A percentile compares a stretch with the other conserved stretches of the same genome.
Evolutionary conservation across 2,797 vertebrate genomes (phyloP).

Genomic region (Danio aesculapii): DNA sequence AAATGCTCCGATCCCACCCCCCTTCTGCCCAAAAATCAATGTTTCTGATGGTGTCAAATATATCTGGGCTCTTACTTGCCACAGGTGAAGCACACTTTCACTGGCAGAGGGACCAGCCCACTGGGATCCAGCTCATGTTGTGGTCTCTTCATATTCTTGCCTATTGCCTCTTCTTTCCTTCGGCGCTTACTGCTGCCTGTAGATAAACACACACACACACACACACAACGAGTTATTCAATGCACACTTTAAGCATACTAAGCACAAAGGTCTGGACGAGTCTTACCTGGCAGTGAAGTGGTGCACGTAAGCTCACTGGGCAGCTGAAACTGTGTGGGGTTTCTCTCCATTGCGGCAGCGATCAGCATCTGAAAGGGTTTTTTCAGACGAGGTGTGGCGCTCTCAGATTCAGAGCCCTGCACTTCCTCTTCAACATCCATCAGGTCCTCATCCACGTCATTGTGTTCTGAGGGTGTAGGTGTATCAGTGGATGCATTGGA

Average conservation of each 20-base stretch:
- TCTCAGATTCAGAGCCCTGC: conserved; percentile 86
- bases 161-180: conserved; percentile 93
- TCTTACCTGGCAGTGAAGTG: conserved; percentile 94
- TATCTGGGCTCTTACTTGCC: conserved; percentile 81
- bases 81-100: conserved; percentile 97
- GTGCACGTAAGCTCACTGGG: conserved; percentile 97
- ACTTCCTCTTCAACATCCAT: conserved; percentile 93
- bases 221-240: not conserved
- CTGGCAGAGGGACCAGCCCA: conserved; percentile 93
- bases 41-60: not conserved
- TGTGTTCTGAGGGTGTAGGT: conserved; percentile 93
- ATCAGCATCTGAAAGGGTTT: conserved; percentile 96
- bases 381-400: conserved; percentile 81
- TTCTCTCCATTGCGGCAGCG: conserved; percentile 96
- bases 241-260: conserved; percentile 3
- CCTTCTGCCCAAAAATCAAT: too few relatives aligned
- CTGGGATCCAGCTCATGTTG: conserved; percentile 97
- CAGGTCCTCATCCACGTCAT: conserved; percentile 91
- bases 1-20: too few relatives aligned
- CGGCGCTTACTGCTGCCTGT: conserved; percentile 96
- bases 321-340: conserved; percentile 97
- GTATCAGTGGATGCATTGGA: conserved; percentile 94
- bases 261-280: not conserved
- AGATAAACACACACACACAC: not conserved
- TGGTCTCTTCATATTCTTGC: conserved; percentile 93